Evolutionary conservation across 2,888 invertebrate species (phyloP).

Genomic region (Spilosoma lubricipeda): DNA sequence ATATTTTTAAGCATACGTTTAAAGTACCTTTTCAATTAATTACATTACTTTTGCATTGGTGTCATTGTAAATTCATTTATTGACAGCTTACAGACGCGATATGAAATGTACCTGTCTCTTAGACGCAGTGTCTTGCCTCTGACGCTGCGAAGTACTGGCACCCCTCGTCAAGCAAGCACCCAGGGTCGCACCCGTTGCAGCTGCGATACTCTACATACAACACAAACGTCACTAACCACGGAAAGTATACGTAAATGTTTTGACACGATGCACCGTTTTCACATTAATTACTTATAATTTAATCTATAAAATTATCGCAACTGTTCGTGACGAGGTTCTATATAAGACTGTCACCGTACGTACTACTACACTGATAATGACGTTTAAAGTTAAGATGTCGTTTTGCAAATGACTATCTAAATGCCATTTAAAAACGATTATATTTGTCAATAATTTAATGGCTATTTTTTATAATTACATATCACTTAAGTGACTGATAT

Average conservation of each 20-base stretch:
- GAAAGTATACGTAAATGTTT: slow-evolving; percentile 32
- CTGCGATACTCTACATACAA: slow-evolving; percentile 79
- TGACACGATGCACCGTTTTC: slow-evolving; percentile 35
- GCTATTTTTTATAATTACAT: background rate
- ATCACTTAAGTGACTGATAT: slow-evolving; percentile 30
- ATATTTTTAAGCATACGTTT: background rate
- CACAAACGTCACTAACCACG: slow-evolving; percentile 43
- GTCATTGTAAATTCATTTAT: background rate
- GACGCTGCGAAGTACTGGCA: slow-evolving; percentile 85
- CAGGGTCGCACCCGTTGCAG: slow-evolving; percentile 86
- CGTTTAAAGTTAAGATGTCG: slow-evolving; percentile 32
- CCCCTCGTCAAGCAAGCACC: slow-evolving; percentile 86
- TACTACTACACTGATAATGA: slow-evolving; percentile 47
- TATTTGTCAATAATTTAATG: background rate
- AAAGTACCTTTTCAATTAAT: background rate
- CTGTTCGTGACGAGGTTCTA: slow-evolving; percentile 53
- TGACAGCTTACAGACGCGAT: slow-evolving; percentile 3
- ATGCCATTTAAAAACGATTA: background rate
- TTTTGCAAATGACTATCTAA: slow-evolving; percentile 19
- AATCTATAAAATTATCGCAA: slow-evolving; percentile 45
- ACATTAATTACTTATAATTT: slow-evolving; percentile 48
- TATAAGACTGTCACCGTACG: slow-evolving; percentile 50
- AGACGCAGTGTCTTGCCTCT: slow-evolving; percentile 82
- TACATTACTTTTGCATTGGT: background rate
- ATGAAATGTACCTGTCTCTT: slow-evolving; percentile 78